A percentile compares a stretch with the other conserved stretches of the same genome.
These are phyloP conservation scores for Craniophora ligustri DNA, from an alignment of 2,888 invertebrate species.

Conservation along the genomic window DNA sequence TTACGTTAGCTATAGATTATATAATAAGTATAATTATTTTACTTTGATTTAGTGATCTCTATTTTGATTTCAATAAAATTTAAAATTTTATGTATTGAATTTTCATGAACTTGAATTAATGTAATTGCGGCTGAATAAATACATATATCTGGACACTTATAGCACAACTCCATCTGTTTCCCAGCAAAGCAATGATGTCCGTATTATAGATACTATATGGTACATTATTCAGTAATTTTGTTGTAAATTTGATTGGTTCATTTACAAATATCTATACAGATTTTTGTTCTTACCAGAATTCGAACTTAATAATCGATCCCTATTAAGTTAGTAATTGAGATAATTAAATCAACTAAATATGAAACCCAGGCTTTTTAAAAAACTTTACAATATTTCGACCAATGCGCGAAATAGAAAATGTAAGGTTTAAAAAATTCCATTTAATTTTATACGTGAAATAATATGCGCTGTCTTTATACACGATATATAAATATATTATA, in stretches of 20 bases:
- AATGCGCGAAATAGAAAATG: slow-evolving; percentile 77
- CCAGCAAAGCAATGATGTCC: too few relatives aligned
- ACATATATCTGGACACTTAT: too few relatives aligned
- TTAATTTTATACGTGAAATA: slow-evolving; percentile 31
- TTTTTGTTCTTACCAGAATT: too few relatives aligned
- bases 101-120: slow-evolving; percentile 11
- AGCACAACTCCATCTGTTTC: too few relatives aligned
- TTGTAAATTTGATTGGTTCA: too few relatives aligned
- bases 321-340: slow-evolving; percentile 39
- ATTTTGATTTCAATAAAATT: slow-evolving; percentile 19
- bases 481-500: slow-evolving; percentile 85
- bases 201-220: too few relatives aligned
- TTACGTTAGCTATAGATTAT: slow-evolving; percentile 46
- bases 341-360: slow-evolving; percentile 47
- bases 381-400: slow-evolving; percentile 82
- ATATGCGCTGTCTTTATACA: slow-evolving; percentile 74
- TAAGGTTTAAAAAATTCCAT: slow-evolving; percentile 65
- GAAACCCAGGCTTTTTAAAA: slow-evolving; percentile 52
- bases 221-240: too few relatives aligned
- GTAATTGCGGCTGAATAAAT: slow-evolving; percentile 18
- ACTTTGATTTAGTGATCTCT: slow-evolving; percentile 53
- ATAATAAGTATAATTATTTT: too few relatives aligned
- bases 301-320: too few relatives aligned
- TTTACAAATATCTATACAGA: too few relatives aligned
- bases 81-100: slow-evolving; percentile 5